Evolutionary conservation across 2,797 vertebrate species (phyloP), one percentile per base, ranked within the genome.

Genomic region (Arnoldichthys spilopterus): DNA sequence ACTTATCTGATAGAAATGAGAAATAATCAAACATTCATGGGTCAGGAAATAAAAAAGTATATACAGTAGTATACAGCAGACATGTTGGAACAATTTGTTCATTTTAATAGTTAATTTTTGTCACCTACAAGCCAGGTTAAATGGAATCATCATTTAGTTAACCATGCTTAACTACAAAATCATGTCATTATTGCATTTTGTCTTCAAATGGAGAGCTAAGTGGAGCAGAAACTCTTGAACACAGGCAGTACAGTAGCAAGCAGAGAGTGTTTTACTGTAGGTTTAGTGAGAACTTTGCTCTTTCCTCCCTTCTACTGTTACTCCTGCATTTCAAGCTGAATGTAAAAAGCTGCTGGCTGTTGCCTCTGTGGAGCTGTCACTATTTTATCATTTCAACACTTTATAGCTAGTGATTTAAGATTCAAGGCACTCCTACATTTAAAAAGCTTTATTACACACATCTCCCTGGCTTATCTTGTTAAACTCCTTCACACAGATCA

Each of bases 341-440:
- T 58, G 6, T 24, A n/a, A 30, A 53, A 53, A 56, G 49, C 30
- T 28, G n/a, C 16, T 24, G 69, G 13, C 34, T 72, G 69, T 56
- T 37, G 34, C 7, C 9, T 69, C 28, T 49, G 66, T 16, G 43
- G 64, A 47, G n/a, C 3, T 7, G 30, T 26, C 12, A 11, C 32
- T 40, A 20, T 56, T 56, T 70, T 37, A 71, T 54, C 30, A 24
- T 72, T 72, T 72, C 32, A 72, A 26, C 69, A 71, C 28, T 64
- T 37, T 2, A 34, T 18, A 40, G 32, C 30, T 24, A n/a, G 32
- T 40, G 51, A 56, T 72, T 18, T 72, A 72, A 32, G 47, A 40
- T 34, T 37, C 37, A 43, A 66, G 9, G n/a, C 2, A 43, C 20
- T 66, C 22, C 40, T 67, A 34, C 15, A 54, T 72, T 56, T 34